Conservation (phyloP, 1,140 invertebrate species). For the Zophobas morio region DNA sequence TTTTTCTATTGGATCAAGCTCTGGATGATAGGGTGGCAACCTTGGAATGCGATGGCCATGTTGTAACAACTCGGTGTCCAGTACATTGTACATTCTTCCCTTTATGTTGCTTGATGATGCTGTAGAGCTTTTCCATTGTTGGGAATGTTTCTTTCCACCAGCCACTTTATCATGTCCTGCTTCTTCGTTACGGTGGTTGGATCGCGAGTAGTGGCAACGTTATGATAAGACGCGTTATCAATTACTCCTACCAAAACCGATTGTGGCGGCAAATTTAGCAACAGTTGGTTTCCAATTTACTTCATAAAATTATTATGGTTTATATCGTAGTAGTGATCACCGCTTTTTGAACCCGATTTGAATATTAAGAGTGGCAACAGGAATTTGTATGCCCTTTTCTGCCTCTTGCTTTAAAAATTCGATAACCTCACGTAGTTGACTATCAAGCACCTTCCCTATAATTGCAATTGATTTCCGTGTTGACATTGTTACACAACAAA, state of each 20-base stretch:
- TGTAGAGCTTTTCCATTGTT: neutral
- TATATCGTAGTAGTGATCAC: neutral
- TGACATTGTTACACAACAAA: no score
- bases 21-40: neutral
- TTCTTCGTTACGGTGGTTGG: neutral
- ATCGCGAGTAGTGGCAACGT: neutral
- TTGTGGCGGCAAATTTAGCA: neutral
- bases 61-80: neutral
- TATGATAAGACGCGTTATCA: neutral
- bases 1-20: neutral
- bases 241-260: neutral
- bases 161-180: neutral
- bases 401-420: no score
- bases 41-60: neutral
- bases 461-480: no score
- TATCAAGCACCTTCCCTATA: no score
- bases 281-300: neutral
- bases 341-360: neutral
- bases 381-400: no score
- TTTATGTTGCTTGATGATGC: neutral
- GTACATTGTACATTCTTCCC: neutral
- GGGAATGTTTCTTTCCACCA: neutral
- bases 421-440: no score
- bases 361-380: no score
- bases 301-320: neutral